Evolutionary conservation across 2,113 vertebrate species (phyloP).

Genomic region (Scalopus aquaticus): DNA sequence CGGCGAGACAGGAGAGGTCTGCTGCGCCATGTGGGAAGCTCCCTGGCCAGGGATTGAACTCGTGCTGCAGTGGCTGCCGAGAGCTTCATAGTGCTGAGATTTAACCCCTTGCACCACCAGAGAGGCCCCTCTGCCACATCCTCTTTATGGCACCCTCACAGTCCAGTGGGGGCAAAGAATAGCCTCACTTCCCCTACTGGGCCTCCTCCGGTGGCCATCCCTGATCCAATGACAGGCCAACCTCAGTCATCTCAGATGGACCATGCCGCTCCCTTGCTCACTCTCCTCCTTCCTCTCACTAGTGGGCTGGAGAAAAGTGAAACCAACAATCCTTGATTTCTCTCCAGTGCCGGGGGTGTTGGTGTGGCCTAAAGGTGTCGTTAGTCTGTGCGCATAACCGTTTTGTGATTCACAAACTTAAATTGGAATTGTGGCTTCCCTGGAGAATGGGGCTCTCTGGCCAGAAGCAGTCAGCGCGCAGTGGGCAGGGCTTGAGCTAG

Average conservation of each 20-base stretch:
- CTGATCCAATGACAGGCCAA: not conserved
- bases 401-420: not conserved
- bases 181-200: not conserved
- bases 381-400: too few relatives aligned
- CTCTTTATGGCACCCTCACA: not conserved
- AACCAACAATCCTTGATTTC: not conserved
- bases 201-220: not conserved
- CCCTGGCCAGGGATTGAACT: too few relatives aligned
- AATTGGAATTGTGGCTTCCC: not conserved
- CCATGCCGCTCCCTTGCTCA: not conserved
- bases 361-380: fast-evolving
- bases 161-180: not conserved
- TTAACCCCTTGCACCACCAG: too few relatives aligned
- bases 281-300: not conserved
- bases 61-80: too few relatives aligned
- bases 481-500: too few relatives aligned
- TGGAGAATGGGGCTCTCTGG: not conserved
- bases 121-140: not conserved
- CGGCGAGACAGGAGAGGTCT: too few relatives aligned
- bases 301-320: not conserved
- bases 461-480: not conserved
- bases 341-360: too few relatives aligned
- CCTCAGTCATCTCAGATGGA: not conserved
- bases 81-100: too few relatives aligned
- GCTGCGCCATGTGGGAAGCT: too few relatives aligned